Conservation (phyloP, 2,113 vertebrate genomes). For the Strigops habroptila region DNA sequence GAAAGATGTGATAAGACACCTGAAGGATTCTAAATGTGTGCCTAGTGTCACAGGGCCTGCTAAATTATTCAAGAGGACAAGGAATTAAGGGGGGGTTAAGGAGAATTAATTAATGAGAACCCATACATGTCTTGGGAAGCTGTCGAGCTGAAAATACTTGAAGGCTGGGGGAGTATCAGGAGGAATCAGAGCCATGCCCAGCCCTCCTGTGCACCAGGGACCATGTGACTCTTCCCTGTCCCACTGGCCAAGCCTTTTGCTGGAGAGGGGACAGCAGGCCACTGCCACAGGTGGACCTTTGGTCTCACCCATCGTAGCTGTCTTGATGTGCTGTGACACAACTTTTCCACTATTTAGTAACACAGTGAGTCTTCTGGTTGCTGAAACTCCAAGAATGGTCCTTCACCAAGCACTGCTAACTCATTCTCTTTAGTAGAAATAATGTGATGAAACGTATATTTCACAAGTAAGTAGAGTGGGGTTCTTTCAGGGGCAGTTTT, state of each 20-base stretch:
- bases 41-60: neutral
- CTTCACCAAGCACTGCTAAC: neutral
- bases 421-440: neutral
- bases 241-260: neutral
- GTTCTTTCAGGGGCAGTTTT: neutral
- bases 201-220: neutral
- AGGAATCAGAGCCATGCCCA: neutral
- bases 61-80: neutral
- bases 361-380: neutral
- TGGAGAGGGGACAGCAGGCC: neutral
- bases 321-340: neutral
- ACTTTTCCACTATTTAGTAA: neutral
- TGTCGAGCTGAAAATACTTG: neutral
- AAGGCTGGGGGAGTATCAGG: neutral
- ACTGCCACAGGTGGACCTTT: neutral
- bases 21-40: neutral
- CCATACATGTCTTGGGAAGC: neutral
- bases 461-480: neutral
- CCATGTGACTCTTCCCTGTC: neutral
- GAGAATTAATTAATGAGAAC: neutral
- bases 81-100: neutral
- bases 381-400: neutral
- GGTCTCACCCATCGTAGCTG: neutral
- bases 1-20: neutral
- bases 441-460: neutral